Conservation (phyloP, 2,797 vertebrate genomes). For the Pipistrellus pygmaeus region DNA sequence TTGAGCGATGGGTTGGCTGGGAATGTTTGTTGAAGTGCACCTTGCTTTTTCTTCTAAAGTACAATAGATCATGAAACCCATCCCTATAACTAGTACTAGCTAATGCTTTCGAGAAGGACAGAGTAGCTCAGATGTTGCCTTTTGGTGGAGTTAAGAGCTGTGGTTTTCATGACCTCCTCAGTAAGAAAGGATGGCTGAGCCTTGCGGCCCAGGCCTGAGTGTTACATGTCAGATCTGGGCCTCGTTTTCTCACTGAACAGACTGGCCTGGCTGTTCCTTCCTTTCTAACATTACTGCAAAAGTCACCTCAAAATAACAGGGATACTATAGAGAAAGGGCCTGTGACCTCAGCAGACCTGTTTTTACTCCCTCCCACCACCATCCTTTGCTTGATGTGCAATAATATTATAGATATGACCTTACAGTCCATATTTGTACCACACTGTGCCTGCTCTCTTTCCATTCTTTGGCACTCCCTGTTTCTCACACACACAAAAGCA, state of each 20-base stretch:
- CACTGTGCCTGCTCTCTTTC: background rate
- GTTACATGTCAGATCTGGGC: background rate
- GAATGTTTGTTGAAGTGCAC: background rate
- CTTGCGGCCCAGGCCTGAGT: background rate
- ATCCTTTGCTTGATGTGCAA: background rate
- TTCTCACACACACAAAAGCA: background rate
- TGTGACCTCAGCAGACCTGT: background rate
- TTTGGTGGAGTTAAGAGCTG: background rate
- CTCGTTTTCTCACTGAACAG: background rate
- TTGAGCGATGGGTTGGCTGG: background rate
- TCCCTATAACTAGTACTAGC: background rate
- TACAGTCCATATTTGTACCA: background rate
- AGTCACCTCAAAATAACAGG: background rate
- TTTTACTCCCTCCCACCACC: background rate
- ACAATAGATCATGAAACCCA: background rate
- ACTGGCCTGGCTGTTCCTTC: background rate
- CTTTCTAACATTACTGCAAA: conserved; percentile 15
- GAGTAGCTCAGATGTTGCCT: background rate
- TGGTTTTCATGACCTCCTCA: background rate
- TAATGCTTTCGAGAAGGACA: background rate
- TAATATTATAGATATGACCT: background rate
- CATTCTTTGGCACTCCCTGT: background rate
- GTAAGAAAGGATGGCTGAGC: background rate
- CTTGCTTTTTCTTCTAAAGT: background rate
- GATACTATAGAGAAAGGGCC: background rate